Conservation (phyloP, 2,888 invertebrate genomes). For the Dolomedes plantarius region DNA sequence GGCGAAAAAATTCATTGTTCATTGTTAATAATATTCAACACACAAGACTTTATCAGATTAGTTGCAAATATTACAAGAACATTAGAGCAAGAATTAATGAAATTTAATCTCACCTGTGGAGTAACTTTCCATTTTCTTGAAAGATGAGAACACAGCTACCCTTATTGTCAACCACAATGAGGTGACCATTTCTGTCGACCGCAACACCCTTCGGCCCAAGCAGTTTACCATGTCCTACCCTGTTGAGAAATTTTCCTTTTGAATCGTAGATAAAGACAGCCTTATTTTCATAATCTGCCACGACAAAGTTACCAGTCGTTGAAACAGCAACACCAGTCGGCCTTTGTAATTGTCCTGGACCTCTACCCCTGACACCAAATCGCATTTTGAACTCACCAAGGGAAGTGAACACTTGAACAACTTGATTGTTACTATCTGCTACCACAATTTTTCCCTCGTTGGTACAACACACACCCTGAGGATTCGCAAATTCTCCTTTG, state of each 20-base stretch:
- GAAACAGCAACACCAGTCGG: constrained; percentile 79
- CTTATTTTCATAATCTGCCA: constrained; percentile 80
- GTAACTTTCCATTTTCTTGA: constrained; percentile 78
- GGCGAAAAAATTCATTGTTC: too few species aligned
- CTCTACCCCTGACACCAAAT: constrained; percentile 78
- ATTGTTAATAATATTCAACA: too few species aligned
- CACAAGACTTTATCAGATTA: too few species aligned
- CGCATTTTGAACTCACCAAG: constrained; percentile 78
- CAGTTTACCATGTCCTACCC: constrained; percentile 79
- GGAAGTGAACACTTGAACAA: constrained; percentile 76
- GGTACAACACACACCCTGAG: constrained; percentile 79
- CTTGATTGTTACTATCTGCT: constrained; percentile 79
- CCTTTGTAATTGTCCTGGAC: constrained; percentile 79
- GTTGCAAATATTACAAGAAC: too few species aligned
- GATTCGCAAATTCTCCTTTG: constrained; percentile 80
- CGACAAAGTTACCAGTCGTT: constrained; percentile 78
- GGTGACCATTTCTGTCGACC: constrained; percentile 78
- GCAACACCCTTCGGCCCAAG: constrained; percentile 80
- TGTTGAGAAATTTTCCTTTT: constrained; percentile 79
- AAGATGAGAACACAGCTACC: constrained; percentile 79
- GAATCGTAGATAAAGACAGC: constrained; percentile 79
- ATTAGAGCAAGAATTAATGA: too few species aligned
- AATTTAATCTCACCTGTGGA: constrained; percentile 76
- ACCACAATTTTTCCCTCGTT: constrained; percentile 77
- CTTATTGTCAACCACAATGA: constrained; percentile 80